Conservation (phyloP, 2,113 vertebrate species). For the Malaclemys terrapin region DNA sequence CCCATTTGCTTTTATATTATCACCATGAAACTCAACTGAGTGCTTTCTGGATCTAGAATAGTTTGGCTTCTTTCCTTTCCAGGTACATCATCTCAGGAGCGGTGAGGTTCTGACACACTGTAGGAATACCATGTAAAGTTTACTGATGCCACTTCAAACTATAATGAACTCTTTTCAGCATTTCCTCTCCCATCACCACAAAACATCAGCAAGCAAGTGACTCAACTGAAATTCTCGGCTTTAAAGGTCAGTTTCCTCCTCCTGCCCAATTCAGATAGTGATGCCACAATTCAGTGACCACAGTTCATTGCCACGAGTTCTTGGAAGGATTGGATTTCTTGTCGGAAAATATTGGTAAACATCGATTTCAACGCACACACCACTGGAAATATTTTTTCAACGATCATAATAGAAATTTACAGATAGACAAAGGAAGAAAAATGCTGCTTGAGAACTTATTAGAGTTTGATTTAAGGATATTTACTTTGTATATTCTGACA, state of each 20-base stretch:
- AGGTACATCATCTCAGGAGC: background rate
- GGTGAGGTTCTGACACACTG: background rate
- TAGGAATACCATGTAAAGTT: background rate
- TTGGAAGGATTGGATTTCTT: no score
- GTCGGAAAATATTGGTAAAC: no score
- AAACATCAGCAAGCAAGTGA: background rate
- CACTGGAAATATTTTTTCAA: no score
- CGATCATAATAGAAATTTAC: no score
- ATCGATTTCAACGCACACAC: no score
- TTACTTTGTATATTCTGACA: no score
- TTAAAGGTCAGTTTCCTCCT: background rate
- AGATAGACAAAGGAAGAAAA: no score
- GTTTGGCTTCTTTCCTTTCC: background rate
- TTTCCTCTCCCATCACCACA: no score
- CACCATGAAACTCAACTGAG: background rate
- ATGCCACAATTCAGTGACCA: background rate
- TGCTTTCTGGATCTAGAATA: background rate
- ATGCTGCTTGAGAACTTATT: no score
- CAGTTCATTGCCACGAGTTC: background rate
- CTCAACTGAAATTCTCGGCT: background rate
- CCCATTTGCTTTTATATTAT: background rate
- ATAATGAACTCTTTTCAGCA: background rate
- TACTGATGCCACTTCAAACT: background rate
- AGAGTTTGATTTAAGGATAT: no score
- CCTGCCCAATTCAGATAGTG: accelerated